Conservation (phyloP, 2,113 vertebrate species). For the Grammomys surdaster region DNA sequence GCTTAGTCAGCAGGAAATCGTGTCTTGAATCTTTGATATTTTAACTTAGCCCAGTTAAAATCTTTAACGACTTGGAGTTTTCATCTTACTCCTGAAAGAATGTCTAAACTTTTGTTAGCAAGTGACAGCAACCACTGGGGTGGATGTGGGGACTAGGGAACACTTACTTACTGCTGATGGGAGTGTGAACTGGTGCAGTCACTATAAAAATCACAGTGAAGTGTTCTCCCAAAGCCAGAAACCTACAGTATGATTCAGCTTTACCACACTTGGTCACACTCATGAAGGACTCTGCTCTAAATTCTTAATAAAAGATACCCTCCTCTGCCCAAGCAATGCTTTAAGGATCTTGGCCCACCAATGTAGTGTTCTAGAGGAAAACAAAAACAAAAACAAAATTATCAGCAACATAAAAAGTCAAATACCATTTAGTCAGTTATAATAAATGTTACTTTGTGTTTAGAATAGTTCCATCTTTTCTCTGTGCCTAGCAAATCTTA, state of each 20-base stretch:
- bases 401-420: background rate
- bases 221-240: background rate
- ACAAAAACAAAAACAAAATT: background rate
- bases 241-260: background rate
- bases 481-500: background rate
- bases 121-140: background rate
- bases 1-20: too few relatives aligned
- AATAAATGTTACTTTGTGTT: background rate
- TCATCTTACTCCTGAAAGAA: background rate
- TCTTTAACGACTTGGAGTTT: background rate
- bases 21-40: background rate
- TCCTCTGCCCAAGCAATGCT: background rate
- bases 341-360: background rate
- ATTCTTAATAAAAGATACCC: background rate
- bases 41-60: background rate
- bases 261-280: background rate
- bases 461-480: background rate
- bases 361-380: background rate
- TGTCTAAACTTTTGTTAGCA: background rate
- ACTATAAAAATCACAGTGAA: background rate
- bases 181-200: background rate
- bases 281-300: background rate
- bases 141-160: background rate
- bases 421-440: background rate
- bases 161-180: fast-evolving